phyloP scores from a whole-genome alignment of 1,140 invertebrate species.

The Drosophila micromelanica region DNA sequence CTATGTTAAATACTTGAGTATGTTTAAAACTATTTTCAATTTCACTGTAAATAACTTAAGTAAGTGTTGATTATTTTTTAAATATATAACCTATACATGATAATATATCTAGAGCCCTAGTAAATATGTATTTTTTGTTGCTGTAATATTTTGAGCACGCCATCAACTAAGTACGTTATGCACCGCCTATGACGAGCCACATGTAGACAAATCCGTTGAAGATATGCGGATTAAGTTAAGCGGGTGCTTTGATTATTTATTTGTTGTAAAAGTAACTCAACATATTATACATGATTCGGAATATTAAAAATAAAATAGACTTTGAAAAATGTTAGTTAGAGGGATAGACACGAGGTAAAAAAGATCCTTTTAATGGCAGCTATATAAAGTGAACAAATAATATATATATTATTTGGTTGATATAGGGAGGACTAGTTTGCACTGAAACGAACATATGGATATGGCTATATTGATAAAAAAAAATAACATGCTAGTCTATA shows the following conservation, averaged over 20 bases:
- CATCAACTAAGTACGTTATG: neutral
- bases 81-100: constrained; percentile 2
- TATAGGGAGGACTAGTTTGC: neutral
- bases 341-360: neutral
- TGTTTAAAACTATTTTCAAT: neutral
- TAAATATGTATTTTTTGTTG: constrained; percentile 4
- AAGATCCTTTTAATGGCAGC: constrained; percentile 1
- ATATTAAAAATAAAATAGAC: too few relatives aligned
- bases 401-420: neutral
- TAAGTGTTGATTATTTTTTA: neutral
- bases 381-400: neutral
- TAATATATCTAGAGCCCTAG: neutral
- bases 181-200: neutral
- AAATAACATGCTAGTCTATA: neutral
- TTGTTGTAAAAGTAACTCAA: too few relatives aligned
- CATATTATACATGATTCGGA: too few relatives aligned
- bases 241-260: neutral
- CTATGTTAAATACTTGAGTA: neutral
- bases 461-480: constrained; percentile 2
- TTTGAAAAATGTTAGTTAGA: neutral
- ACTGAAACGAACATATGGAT: neutral
- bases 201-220: neutral
- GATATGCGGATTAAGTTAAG: constrained; percentile 1
- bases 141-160: constrained; percentile 6
- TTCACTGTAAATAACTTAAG: neutral